Evolutionary conservation across 2,888 invertebrate species (phyloP), one percentile per base, ranked within the genome.

Genomic region (Plebejus argus): DNA sequence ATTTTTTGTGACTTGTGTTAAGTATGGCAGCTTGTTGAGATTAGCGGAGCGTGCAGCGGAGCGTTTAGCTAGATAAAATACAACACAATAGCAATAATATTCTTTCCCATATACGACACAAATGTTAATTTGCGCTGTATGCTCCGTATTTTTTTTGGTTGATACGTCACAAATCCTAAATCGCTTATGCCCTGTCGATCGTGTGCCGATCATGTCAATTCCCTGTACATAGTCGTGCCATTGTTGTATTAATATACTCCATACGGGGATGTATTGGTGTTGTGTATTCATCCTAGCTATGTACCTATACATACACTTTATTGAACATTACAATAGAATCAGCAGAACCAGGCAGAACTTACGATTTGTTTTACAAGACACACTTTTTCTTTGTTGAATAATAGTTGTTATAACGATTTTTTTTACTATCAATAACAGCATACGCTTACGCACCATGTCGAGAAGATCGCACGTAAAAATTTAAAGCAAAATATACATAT

Each of bases 211-310:
- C 86, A 90, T 90, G 93, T 94, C 93, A 94, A 93, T 94, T 89
- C 92, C 84, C 85, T 93, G 93, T 93, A 93, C 85, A 93, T 93
- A 93, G 87, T 89, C 84, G 93, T 93, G 93, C 93, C 93, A 93
- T 93, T 88, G 86, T 90, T 88, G 86, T 88, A 85, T 85, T 86
- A 85, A 86, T 83, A 81, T 83, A 84, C 83, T 83, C 83, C 82
- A 84, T 85, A 84, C 82, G 83, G 84, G 85, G 84, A 87, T 88
- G 84, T 83, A 85, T 89, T 87, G 89, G 81, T 86, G 86, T 87
- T 86, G 87, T 90, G 86, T 89, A 86, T 82, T 85, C 85, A 86
- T 70, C 20, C 78, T 80, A 70, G 78, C 78, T 18, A 71, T 76
- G 76, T 78, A 79, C 66, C 74, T 70, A 77, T 77, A 77, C 18